These are phyloP conservation scores for Lasius fuliginosus DNA, from an alignment of 2,888 invertebrate genomes.

Conservation along the genomic window DNA sequence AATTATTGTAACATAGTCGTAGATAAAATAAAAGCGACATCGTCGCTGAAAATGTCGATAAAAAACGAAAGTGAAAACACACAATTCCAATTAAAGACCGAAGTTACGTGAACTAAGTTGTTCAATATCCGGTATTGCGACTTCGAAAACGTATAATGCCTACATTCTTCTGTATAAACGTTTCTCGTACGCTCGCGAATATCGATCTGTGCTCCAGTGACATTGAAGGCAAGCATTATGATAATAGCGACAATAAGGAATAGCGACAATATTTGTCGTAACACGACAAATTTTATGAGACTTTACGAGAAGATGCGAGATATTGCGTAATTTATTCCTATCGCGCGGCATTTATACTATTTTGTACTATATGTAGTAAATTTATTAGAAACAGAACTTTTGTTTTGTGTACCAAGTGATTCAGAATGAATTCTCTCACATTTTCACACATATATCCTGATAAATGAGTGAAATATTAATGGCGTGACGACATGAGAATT, in stretches of 20 bases:
- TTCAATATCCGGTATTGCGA: constrained; percentile 46
- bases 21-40: constrained; percentile 28
- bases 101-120: constrained; percentile 48
- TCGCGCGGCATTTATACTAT: not conserved
- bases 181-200: constrained; percentile 31
- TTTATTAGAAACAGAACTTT: not conserved
- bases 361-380: not conserved
- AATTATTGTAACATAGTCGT: constrained; percentile 19
- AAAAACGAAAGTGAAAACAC: constrained; percentile 36
- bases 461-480: not conserved
- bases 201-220: constrained; percentile 68
- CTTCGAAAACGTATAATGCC: constrained; percentile 21
- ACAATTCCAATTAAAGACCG: constrained; percentile 41
- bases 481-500: too few species aligned
- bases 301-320: constrained; percentile 51
- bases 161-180: constrained; percentile 24
- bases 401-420: not conserved
- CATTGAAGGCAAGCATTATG: constrained; percentile 59
- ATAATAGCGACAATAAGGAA: constrained; percentile 61
- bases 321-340: constrained; percentile 64
- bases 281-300: constrained; percentile 54
- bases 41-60: constrained; percentile 28
- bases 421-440: not conserved
- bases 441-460: not conserved
- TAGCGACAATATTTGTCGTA: too few species aligned